phyloP scores from a whole-genome alignment of 2,113 vertebrate genomes.

The Podiceps cristatus region DNA sequence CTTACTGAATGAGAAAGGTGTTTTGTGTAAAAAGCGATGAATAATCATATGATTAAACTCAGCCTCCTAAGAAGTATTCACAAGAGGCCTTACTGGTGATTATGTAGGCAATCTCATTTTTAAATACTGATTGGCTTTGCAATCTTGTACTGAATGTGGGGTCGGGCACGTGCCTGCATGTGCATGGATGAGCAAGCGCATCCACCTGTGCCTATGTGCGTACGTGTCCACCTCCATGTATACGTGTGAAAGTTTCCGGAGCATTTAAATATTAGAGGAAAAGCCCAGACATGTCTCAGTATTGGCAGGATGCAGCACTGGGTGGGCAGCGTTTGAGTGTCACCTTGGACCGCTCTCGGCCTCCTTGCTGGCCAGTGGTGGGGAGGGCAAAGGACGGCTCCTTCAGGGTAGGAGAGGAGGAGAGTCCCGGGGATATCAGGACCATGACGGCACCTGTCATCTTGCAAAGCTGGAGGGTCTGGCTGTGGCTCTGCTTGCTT shows the following conservation, averaged over 20 bases:
- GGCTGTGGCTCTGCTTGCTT: neutral
- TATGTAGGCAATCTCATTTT: neutral
- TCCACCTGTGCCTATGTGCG: rapidly evolving
- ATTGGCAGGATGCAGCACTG: neutral
- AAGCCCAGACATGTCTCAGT: neutral
- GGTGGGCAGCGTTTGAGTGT: neutral
- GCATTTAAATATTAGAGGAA: neutral
- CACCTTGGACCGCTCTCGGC: neutral
- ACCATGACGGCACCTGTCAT: too few relatives aligned
- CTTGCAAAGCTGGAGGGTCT: neutral
- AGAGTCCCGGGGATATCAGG: neutral
- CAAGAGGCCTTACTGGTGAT: neutral
- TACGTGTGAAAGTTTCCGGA: neutral
- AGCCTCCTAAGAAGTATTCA: neutral
- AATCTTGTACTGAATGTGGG: neutral
- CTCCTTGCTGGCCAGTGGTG: neutral
- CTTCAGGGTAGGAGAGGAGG: neutral
- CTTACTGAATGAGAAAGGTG: neutral
- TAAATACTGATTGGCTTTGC: neutral
- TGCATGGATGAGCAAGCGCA: neutral
- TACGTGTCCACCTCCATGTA: rapidly evolving
- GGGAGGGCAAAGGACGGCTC: neutral
- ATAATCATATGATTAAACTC: constrained; percentile 41
- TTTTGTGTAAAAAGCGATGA: neutral
- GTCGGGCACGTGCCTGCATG: neutral